These are phyloP conservation scores for Sebastes schlegelii DNA, from an alignment of 2,113 vertebrate species.

Conservation along the genomic window DNA sequence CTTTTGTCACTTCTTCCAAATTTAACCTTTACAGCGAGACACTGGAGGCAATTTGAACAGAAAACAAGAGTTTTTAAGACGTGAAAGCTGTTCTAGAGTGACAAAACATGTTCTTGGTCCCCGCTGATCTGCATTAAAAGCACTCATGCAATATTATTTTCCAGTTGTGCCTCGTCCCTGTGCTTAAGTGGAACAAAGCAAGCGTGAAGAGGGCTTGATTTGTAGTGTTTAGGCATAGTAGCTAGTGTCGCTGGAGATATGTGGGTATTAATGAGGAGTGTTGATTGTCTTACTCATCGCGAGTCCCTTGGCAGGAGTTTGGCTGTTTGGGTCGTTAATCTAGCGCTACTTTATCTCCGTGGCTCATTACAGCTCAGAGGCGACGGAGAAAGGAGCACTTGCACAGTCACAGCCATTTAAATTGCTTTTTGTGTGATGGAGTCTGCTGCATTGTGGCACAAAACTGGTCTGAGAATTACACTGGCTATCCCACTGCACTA, in stretches of 20 bases:
- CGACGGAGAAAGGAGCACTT: constrained; percentile 8
- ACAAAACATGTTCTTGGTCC: constrained; percentile 24
- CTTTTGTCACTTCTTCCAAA: constrained; percentile 3
- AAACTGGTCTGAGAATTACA: constrained; percentile 19
- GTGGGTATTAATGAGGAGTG: constrained; percentile 46
- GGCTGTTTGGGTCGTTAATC: constrained; percentile 48
- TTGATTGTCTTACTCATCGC: constrained; percentile 37
- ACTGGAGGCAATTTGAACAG: background rate
- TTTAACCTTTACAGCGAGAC: background rate
- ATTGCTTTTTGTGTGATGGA: constrained; percentile 39
- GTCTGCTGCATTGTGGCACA: constrained; percentile 42
- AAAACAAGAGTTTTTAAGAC: background rate
- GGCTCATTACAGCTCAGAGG: constrained; percentile 58
- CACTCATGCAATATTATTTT: constrained; percentile 29
- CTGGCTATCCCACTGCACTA: constrained; percentile 15
- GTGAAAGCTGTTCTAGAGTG: constrained; percentile 14
- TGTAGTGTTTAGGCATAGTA: constrained; percentile 18
- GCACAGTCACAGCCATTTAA: constrained; percentile 34
- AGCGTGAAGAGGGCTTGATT: constrained; percentile 23
- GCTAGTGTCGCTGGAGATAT: constrained; percentile 9
- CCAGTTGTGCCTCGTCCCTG: background rate
- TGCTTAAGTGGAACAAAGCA: constrained; percentile 40
- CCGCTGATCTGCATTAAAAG: constrained; percentile 12
- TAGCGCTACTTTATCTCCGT: constrained; percentile 35
- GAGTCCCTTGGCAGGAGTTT: constrained; percentile 46